Percentiles rank a stretch among this genome's conserved stretches.
Evolutionary conservation across 2,797 vertebrate species (phyloP).

Genomic region (Esox lucius): DNA sequence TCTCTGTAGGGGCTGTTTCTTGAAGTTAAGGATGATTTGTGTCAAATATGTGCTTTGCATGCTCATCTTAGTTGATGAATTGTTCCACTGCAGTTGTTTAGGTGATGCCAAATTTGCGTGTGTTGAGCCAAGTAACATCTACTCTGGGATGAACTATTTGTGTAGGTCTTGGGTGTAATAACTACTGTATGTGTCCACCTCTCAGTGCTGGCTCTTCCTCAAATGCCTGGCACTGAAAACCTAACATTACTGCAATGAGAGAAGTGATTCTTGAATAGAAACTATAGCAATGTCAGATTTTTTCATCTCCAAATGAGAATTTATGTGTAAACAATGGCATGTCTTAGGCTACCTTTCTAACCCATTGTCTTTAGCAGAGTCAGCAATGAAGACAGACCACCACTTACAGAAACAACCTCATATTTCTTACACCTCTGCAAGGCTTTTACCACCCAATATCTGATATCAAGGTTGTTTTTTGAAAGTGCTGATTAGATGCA

Average conservation of each 20-base stretch:
- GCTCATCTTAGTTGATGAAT: too few species aligned
- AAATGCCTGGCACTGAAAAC: conserved; percentile 23
- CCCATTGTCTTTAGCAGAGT: neutral
- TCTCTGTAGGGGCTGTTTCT: too few species aligned
- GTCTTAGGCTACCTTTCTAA: neutral
- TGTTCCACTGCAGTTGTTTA: too few species aligned
- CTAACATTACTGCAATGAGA: neutral
- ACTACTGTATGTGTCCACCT: conserved; percentile 4
- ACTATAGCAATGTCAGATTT: neutral
- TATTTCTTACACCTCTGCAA: neutral
- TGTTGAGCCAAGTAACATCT: too few species aligned
- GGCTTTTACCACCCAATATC: neutral
- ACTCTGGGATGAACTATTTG: too few species aligned
- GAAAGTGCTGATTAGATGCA: conserved; percentile 22
- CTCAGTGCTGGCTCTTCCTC: neutral
- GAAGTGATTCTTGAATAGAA: neutral
- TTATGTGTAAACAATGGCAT: neutral
- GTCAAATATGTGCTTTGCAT: too few species aligned
- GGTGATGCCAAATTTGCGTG: too few species aligned
- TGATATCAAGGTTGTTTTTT: conserved; percentile 18
- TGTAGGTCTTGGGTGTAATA: too few species aligned
- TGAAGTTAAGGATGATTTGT: too few species aligned
- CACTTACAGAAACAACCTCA: neutral
- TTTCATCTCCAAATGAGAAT: neutral
- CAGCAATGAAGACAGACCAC: neutral